Conservation (phyloP, 2,888 invertebrate genomes). For the Onthophagus sagittarius region DNA sequence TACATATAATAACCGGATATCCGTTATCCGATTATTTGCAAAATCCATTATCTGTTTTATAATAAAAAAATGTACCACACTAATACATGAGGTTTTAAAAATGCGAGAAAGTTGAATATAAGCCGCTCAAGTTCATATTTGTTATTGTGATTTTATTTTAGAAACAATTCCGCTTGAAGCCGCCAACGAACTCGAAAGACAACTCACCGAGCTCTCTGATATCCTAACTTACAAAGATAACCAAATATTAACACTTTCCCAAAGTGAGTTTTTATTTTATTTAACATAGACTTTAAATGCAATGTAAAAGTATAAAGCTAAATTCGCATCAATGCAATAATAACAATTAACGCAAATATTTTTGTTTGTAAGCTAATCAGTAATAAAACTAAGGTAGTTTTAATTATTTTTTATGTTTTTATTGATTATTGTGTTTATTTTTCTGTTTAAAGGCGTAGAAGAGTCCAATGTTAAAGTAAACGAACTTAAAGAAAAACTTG, state of each 20-base stretch:
- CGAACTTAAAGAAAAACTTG: slow-evolving; percentile 58
- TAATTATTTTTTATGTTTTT: neutral
- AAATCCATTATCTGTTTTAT: too few species aligned
- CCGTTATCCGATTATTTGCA: too few species aligned
- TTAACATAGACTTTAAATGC: neutral
- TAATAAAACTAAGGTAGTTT: slow-evolving; percentile 19
- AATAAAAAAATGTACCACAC: too few species aligned
- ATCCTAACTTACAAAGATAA: slow-evolving; percentile 36
- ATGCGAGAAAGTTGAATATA: too few species aligned
- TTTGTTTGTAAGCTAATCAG: slow-evolving; percentile 26
- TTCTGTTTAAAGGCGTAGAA: slow-evolving; percentile 51
- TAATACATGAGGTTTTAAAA: too few species aligned
- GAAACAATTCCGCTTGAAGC: slow-evolving; percentile 35
- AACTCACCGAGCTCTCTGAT: slow-evolving; percentile 32
- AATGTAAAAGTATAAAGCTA: too few species aligned
- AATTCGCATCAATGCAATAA: too few species aligned
- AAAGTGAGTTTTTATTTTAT: slow-evolving; percentile 33
- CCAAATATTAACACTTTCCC: slow-evolving; percentile 36
- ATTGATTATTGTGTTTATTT: slow-evolving; percentile 10
- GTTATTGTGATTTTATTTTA: slow-evolving; percentile 26
- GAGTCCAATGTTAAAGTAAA: slow-evolving; percentile 59
- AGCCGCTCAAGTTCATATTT: neutral
- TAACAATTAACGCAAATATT: slow-evolving; percentile 15
- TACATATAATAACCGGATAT: too few species aligned
- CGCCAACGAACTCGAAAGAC: slow-evolving; percentile 36